Evolutionary conservation across 1,140 invertebrate species (phyloP), one percentile per base, ranked within the genome.

Genomic region (Chironomus striatipennis): DNA sequence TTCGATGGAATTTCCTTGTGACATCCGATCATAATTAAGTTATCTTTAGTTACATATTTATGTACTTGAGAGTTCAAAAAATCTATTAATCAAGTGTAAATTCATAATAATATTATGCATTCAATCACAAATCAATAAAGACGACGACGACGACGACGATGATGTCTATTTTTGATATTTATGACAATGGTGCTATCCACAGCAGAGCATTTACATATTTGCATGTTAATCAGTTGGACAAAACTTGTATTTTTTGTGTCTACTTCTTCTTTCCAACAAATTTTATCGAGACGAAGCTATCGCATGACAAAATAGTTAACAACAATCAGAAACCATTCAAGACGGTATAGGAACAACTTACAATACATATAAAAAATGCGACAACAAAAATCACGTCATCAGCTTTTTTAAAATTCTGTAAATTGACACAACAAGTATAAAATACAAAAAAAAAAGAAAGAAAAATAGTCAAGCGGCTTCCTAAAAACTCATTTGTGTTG

Each of bases 351-450:
- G 24, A 34, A 34, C 24, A 34, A n/a, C n/a, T n/a, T 34, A 34
- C 24, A n/a, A n/a, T n/a, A 34, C 24, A 34, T 34, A 34, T 5
- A 34, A 34, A 34, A 34, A 2, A 34, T 34, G 24, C 24, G 24
- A 34, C 24, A 34, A 34, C 0, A 57, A 57, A 15, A 57, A 57
- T 57, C 47, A 57, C 47, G 47, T 57, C 47, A 57, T 57, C 47
- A 57, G 24, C 47, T 57, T 57, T 57, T 57, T 57, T 57, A 57
- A 57, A 57, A 57, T 57, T 57, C 47, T 57, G 12, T 57, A n/a
- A 57, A 57, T 57, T 57, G 15, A 57, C 47, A 57, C 47, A 57
- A 34, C 2, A 2, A 34, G 24, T 2, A 34, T 34, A 34, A 34
- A 34, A 34, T 2, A n/a, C n/a, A 34, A 34, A 34, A 34, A 34